Base-by-base conservation (phyloP, 2,797 vertebrate species). In the Streptopelia turtur region DNA sequence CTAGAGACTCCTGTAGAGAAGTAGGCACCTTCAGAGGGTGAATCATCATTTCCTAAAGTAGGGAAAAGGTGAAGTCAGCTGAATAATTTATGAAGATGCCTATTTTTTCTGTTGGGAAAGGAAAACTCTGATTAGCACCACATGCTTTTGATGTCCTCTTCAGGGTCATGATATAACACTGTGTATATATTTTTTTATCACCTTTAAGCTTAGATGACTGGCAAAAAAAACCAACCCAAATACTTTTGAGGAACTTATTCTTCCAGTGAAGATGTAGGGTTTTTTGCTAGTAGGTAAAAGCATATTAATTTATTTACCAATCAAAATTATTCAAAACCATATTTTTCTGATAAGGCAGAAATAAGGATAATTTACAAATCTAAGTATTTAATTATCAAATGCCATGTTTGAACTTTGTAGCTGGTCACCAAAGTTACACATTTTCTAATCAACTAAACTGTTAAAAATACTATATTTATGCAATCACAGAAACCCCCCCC, bases 181-280 rank as follows among this genome's bases (percentile, higher is more conserved):
- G 3, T 56, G 15, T 37, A 52, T 43, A 11, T 57, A 83, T 5
- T 9, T n/a, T 56, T 90, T 84, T 75, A 12, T 56, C 37, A 61
- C 6, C 0, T 70, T 31, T 50, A 72, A 50, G 10, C 7, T 69
- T 53, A 64, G 15, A 3, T 41, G 11, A 16, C 50, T 3, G 4
- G n/a, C 50, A 50, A 25, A 53, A 65, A 53, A 65, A 39, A 3
- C 0, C 8, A 13, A 39, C 39, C 39, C 13, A 45, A 52, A 63
- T 22, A 16, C 1, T 59, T 61, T 33, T 63, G 52, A 85, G 27
- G 15, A 79, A 41, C 3, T 30, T 43, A 15, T 7, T 27, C n/a
- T 80, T 41, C 27, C 1, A 3, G 22, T 69, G 23, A 59, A 76
- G n/a, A 33, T 10, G 6, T 53, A 10, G 11, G 5, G 7, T 0